These are phyloP conservation scores for Notothenia rossii DNA, from an alignment of 2,113 vertebrate species.

Conservation along the genomic window DNA sequence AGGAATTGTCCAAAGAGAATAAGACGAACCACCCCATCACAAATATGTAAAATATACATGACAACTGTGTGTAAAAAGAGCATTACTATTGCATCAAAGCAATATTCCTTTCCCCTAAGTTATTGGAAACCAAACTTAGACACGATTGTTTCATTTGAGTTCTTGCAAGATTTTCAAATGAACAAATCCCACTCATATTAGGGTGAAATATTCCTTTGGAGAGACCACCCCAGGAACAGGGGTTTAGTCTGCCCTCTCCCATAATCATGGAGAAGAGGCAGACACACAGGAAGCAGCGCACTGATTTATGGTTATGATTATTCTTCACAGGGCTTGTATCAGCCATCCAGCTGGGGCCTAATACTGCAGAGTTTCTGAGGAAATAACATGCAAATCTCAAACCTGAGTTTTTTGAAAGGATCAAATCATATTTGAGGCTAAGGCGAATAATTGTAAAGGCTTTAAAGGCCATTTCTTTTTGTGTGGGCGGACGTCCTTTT, in stretches of 20 bases:
- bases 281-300: slow-evolving; percentile 37
- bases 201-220: slow-evolving; percentile 20
- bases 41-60: neutral
- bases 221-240: slow-evolving; percentile 7
- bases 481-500: slow-evolving; percentile 21
- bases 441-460: neutral
- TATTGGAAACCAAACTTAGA: neutral
- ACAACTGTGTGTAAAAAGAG: neutral
- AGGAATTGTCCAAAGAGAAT: neutral
- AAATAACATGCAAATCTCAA: slow-evolving; percentile 69
- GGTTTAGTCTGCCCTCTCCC: slow-evolving; percentile 22
- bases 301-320: slow-evolving; percentile 75
- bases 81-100: neutral
- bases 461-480: neutral
- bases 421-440: slow-evolving; percentile 17
- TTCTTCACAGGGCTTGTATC: slow-evolving; percentile 59
- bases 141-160: neutral
- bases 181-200: neutral
- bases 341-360: slow-evolving; percentile 65
- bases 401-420: slow-evolving; percentile 34
- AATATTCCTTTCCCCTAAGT: neutral
- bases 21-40: neutral
- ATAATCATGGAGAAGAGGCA: slow-evolving; percentile 43
- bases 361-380: slow-evolving; percentile 41
- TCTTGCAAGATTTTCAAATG: neutral